Conservation (phyloP, 2,888 invertebrate species). For the Zaprionus lineosus region DNA sequence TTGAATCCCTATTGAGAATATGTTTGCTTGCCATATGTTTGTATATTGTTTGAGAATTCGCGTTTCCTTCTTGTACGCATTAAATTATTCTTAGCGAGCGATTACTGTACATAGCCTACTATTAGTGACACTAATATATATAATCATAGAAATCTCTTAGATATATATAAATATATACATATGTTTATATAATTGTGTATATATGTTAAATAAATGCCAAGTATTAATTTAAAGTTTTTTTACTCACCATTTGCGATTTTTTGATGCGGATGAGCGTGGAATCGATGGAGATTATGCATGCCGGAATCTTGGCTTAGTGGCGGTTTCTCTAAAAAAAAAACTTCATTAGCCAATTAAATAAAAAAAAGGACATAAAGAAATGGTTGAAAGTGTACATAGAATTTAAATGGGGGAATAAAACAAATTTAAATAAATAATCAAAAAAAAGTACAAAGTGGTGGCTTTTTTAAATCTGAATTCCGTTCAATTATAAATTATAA, state of each 20-base stretch:
- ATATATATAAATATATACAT: constrained; percentile 17
- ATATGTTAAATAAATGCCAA: constrained; percentile 52
- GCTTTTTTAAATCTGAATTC: too few species aligned
- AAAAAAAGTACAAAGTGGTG: too few species aligned
- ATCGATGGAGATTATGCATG: constrained; percentile 28
- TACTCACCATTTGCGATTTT: constrained; percentile 47
- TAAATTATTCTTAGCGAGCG: constrained; percentile 70
- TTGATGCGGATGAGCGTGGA: constrained; percentile 28
- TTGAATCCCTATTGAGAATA: constrained; percentile 22
- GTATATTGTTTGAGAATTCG: constrained; percentile 62
- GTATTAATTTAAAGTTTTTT: constrained; percentile 52
- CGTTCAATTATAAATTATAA: too few species aligned
- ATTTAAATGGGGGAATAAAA: too few species aligned
- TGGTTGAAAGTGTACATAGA: too few species aligned
- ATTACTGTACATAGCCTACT: constrained; percentile 68
- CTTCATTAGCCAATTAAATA: too few species aligned
- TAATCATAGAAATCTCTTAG: constrained; percentile 42
- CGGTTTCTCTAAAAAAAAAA: constrained; percentile 48
- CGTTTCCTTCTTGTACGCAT: constrained; percentile 32
- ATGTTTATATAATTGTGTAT: too few species aligned
- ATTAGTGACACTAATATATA: constrained; percentile 48
- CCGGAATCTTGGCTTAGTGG: constrained; percentile 34
- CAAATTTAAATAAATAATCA: too few species aligned
- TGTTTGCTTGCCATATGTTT: constrained; percentile 77
- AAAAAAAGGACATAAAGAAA: too few species aligned